Base-by-base conservation (phyloP, 2,797 vertebrate genomes). In the Trematomus bernacchii region DNA sequence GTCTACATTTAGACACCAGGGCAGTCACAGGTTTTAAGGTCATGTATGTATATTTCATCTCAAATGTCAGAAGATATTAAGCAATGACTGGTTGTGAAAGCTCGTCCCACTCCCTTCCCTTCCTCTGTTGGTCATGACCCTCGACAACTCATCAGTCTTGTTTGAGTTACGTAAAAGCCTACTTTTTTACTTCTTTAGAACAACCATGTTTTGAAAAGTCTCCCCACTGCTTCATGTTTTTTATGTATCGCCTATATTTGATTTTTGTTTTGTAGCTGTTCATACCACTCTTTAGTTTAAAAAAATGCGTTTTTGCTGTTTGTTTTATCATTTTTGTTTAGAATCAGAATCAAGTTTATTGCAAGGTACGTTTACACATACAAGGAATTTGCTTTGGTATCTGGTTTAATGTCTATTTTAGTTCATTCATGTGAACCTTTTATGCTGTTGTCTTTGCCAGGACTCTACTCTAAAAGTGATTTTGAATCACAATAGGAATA, bases 51-150 rank as follows among this genome's bases (percentile, higher is more conserved):
- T 27, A 27, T 37, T 37, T 37, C 33, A 9, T 37, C 8, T 37
- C 33, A 71, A 74, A 71, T 42, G 23, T 59, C 16, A 66, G 5
- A 70, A 27, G 14, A 60, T 47, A 71, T 74, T 57, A 53, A 53
- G 60, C 18, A 71, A 47, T 13, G 21, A 19, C 23, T 18, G 8
- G 1, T n/a, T 21, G 43, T 51, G n/a, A 7, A 70, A 14, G 12
- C 19, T 63, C 10, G 0, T 33, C 6, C 12, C 15, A 10, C 55
- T n/a, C 37, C 23, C 48, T 47, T 21, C 44, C n/a, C 16, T 14
- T 37, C n/a, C 18, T 50, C 47, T 16, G 44, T 19, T 37, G 30
- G 61, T 71, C 70, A 62, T 19, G 10, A 33, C 10, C 21, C 3
- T 61, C 11, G 1, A 3, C 16, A 50, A 16, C 43, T 15, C 8